These are phyloP conservation scores for Operophtera brumata DNA, from an alignment of 2,888 invertebrate species.

Conservation along the genomic window DNA sequence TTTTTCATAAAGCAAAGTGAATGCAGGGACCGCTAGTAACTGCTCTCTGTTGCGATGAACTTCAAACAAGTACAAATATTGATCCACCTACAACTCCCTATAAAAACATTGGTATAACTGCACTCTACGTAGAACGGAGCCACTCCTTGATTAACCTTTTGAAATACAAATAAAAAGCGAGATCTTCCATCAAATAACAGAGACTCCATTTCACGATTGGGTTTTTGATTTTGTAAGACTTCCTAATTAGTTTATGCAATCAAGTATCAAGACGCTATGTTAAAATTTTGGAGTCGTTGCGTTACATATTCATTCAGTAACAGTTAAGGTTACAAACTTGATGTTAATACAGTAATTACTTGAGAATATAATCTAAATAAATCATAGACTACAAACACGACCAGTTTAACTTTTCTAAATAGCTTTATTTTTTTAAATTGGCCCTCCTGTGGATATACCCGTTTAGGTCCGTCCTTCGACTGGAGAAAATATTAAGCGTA, in stretches of 20 bases:
- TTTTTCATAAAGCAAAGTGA: not conserved
- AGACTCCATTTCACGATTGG: not conserved
- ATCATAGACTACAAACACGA: too few species aligned
- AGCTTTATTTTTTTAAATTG: too few species aligned
- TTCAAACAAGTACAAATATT: constrained; percentile 3
- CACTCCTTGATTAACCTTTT: constrained; percentile 14
- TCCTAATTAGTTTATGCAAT: not conserved
- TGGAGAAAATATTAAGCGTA: too few species aligned
- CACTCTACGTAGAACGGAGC: constrained; percentile 3
- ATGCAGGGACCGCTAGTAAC: not conserved
- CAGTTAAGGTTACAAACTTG: too few species aligned
- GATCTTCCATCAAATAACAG: not conserved
- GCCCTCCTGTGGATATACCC: too few species aligned
- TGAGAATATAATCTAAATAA: too few species aligned
- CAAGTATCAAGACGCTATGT: too few species aligned
- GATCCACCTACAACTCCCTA: not conserved
- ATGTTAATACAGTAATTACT: too few species aligned
- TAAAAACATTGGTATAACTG: constrained; percentile 6
- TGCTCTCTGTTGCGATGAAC: not conserved
- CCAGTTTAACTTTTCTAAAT: too few species aligned
- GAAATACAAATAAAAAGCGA: constrained; percentile 1
- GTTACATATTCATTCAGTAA: too few species aligned
- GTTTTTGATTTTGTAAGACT: constrained; percentile 1
- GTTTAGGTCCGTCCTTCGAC: too few species aligned
- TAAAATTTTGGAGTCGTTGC: too few species aligned